phyloP scores from a whole-genome alignment of 1,140 invertebrate species.

The Bombus polaris region DNA sequence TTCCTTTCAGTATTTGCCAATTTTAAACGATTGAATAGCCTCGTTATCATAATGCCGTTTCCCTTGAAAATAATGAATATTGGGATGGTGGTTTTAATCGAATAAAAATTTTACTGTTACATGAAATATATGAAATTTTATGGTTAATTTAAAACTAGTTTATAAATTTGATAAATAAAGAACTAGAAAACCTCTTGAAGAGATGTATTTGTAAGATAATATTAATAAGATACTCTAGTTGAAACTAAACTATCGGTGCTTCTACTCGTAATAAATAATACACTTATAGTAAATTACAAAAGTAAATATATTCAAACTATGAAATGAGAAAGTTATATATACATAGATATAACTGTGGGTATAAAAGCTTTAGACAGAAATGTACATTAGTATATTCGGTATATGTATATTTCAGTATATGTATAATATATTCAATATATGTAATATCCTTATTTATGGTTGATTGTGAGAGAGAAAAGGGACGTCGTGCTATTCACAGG shows the following conservation, averaged over 20 bases:
- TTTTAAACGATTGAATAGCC: background rate
- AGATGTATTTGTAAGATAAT: background rate
- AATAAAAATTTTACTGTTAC: background rate
- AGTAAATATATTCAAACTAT: background rate
- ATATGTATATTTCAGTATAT: too few relatives aligned
- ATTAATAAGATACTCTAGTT: background rate
- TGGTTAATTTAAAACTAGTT: background rate
- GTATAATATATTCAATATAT: too few relatives aligned
- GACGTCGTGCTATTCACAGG: background rate
- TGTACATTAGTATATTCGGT: background rate
- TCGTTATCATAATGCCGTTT: background rate
- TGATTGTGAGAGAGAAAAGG: background rate
- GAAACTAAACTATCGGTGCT: too few relatives aligned
- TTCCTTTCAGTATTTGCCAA: background rate
- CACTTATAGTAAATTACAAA: background rate
- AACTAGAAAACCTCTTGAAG: background rate
- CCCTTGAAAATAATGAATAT: background rate
- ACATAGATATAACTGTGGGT: too few relatives aligned
- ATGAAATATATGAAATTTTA: background rate
- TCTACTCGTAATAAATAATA: too few relatives aligned
- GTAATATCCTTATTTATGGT: too few relatives aligned
- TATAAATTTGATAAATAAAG: background rate
- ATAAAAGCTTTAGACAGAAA: background rate
- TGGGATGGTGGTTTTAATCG: background rate
- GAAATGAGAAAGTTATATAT: background rate